phyloP scores from a whole-genome alignment of 2,888 invertebrate species.

The Drosophila ezoana region DNA sequence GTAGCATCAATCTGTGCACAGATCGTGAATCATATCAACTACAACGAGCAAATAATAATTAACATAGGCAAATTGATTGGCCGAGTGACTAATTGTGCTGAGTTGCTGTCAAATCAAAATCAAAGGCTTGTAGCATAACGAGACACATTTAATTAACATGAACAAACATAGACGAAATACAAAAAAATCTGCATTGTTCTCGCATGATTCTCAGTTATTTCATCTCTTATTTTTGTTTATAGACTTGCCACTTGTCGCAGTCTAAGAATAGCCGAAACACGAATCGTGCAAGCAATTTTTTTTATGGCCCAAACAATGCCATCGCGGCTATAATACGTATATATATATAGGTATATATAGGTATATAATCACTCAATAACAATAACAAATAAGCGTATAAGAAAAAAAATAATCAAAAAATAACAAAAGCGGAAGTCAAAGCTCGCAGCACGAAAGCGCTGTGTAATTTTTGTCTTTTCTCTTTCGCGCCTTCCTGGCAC shows the following conservation, averaged over 20 bases:
- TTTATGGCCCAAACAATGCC: slow-evolving; percentile 60
- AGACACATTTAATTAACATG: slow-evolving; percentile 43
- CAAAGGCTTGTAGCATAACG: slow-evolving; percentile 40
- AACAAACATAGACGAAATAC: slow-evolving; percentile 44
- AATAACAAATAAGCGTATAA: slow-evolving; percentile 56
- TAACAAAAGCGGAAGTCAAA: slow-evolving; percentile 73
- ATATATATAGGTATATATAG: not conserved
- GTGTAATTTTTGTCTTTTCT: slow-evolving; percentile 70
- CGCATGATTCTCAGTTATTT: not conserved
- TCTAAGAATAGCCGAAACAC: slow-evolving; percentile 68
- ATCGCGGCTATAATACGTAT: slow-evolving; percentile 39
- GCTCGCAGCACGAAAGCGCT: slow-evolving; percentile 71
- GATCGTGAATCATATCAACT: slow-evolving; percentile 41
- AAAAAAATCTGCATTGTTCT: slow-evolving; percentile 43
- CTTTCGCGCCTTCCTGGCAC: slow-evolving; percentile 76
- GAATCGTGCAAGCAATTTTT: slow-evolving; percentile 59
- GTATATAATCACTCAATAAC: slow-evolving; percentile 71
- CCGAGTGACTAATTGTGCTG: slow-evolving; percentile 48
- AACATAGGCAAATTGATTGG: slow-evolving; percentile 50
- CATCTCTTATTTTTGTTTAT: slow-evolving; percentile 2
- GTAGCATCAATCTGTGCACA: slow-evolving; percentile 12
- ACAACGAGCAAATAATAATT: slow-evolving; percentile 31
- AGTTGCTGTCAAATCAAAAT: slow-evolving; percentile 47
- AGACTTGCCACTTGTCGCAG: slow-evolving; percentile 66
- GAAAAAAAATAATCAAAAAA: slow-evolving; percentile 44